Evolutionary conservation across 2,797 vertebrate species (phyloP).

Genomic region (Holocentrus rufus): DNA sequence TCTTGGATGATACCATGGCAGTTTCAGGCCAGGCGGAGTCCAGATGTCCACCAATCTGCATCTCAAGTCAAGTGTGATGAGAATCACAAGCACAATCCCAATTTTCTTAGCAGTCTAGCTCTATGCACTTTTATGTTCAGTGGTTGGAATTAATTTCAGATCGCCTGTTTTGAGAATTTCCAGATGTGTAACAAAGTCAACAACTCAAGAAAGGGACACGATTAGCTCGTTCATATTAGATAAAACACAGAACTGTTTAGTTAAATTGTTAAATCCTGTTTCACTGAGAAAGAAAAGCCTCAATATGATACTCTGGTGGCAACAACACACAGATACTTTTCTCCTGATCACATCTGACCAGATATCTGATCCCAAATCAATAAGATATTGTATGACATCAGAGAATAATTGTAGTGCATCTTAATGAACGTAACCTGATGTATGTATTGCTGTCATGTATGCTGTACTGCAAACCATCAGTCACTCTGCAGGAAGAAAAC

Average conservation of each 20-base stretch:
- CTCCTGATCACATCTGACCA: not conserved
- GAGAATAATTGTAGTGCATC: too few relatives aligned
- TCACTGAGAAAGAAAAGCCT: not conserved
- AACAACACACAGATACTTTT: too few relatives aligned
- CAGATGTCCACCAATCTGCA: constrained; percentile 6
- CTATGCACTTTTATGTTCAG: constrained; percentile 72
- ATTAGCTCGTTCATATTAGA: constrained; percentile 13
- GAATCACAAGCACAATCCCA: constrained; percentile 73
- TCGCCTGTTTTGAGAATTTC: constrained; percentile 17
- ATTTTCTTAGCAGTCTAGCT: constrained; percentile 66
- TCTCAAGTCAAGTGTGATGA: constrained; percentile 36
- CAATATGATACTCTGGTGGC: not conserved
- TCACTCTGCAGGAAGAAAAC: constrained; percentile 4
- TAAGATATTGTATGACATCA: not conserved
- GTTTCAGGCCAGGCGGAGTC: constrained; percentile 45
- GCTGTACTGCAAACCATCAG: constrained; percentile 1
- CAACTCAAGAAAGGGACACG: constrained; percentile 36
- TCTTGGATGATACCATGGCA: constrained; percentile 32
- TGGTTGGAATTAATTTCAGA: constrained; percentile 43
- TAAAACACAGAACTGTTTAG: not conserved
- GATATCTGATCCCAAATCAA: not conserved
- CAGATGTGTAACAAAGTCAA: constrained; percentile 34
- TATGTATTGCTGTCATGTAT: not conserved
- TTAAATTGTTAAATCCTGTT: not conserved
- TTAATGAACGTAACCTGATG: not conserved